These are phyloP conservation scores for Trogon melanurus DNA, from an alignment of 2,113 vertebrate species.

Conservation along the genomic window DNA sequence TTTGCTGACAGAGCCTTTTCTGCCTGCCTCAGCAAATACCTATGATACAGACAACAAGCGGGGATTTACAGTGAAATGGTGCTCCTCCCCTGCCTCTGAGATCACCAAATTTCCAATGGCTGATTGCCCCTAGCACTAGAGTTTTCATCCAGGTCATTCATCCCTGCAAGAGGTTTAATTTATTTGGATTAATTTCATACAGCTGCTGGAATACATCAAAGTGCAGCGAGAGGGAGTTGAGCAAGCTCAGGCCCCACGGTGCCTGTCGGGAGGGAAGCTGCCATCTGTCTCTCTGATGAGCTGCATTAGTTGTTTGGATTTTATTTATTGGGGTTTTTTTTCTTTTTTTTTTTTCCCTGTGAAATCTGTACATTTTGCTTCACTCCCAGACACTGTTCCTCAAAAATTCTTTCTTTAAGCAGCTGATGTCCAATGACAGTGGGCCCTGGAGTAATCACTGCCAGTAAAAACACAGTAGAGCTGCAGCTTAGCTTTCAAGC, in stretches of 20 bases:
- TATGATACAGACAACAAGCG: not conserved
- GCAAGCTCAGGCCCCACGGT: not conserved
- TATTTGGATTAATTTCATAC: conserved; percentile 64
- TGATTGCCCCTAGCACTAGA: not conserved
- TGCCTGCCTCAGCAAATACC: not conserved
- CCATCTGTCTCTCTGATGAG: conserved; percentile 42
- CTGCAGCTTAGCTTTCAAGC: not conserved
- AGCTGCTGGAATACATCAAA: conserved; percentile 58
- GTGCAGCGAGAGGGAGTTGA: not conserved
- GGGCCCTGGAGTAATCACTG: not conserved
- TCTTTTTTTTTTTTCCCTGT: not conserved
- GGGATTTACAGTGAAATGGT: not conserved
- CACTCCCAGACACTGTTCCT: not conserved
- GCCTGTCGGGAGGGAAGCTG: not conserved
- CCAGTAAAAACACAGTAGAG: not conserved
- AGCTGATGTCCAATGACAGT: not conserved
- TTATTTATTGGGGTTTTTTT: no score
- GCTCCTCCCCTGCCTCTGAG: not conserved
- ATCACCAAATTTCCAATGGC: not conserved
- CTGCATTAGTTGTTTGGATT: not conserved
- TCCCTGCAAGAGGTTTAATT: conserved; percentile 48
- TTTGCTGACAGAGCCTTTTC: not conserved
- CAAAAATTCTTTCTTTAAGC: not conserved
- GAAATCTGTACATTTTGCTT: conserved; percentile 8
- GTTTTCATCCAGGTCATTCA: conserved; percentile 33